Base-by-base conservation (phyloP, 2,888 invertebrate genomes). In the Leptogaster cylindrica region DNA sequence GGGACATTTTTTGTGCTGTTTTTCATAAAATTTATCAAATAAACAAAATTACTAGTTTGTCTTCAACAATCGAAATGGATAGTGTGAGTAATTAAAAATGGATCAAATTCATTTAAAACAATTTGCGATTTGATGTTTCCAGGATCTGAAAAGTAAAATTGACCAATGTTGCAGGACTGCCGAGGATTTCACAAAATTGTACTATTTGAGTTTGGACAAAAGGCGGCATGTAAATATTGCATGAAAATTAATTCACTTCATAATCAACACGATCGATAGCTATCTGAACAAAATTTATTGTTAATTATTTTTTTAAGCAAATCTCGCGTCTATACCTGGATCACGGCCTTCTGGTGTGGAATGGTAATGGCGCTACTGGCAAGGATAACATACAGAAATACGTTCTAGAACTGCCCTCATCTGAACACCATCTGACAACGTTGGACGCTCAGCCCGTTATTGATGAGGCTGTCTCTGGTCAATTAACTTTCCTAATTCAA, bases 191-290 rank as follows among this genome's bases (percentile, higher is more conserved):
- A 90, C 91, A 2, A 91, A 91, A 81, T 82, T 95, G 2, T 97
- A 92, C 79, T 97, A 96, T 79, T 92, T 93, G 75, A 89, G 89
- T 75, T 83, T 94, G 68, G 96, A 97, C 76, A 93, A 92, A 78
- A 86, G 90, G 72, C 85, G 95, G 77, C 92, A 95, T 83, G 91
- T 87, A 81, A 80, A 84, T 79, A 68, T 6, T 8, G 12, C 6
- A 14, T 12, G 3, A 25, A n/a, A n/a, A n/a, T n/a, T n/a, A n/a
- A n/a, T n/a, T n/a, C n/a, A n/a, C n/a, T n/a, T n/a, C n/a, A n/a
- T n/a, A n/a, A n/a, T n/a, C n/a, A n/a, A n/a, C n/a, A n/a, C n/a
- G n/a, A n/a, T n/a, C n/a, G n/a, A n/a, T n/a, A n/a, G n/a, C n/a
- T n/a, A n/a, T 8, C 6, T 12, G 6, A 20, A 6, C 2, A 8